These are phyloP conservation scores for Otus sunia DNA, from an alignment of 2,113 vertebrate species.

Conservation along the genomic window DNA sequence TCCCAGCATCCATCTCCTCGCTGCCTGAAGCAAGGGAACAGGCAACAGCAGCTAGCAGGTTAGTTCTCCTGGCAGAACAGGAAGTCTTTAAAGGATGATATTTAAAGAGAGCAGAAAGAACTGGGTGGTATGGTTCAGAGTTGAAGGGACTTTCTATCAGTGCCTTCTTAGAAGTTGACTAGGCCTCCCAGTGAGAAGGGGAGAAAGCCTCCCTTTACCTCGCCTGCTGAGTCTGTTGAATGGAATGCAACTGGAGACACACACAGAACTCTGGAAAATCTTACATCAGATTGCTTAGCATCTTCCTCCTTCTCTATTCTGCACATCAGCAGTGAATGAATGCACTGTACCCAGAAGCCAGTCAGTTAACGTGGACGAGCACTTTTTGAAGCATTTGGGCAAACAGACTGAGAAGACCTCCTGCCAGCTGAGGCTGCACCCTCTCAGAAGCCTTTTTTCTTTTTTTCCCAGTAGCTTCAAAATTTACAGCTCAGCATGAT, in stretches of 20 bases:
- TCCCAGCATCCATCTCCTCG: not conserved
- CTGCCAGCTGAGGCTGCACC: not conserved
- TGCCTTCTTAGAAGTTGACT: not conserved
- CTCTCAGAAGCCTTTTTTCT: too few relatives aligned
- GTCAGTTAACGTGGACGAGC: not conserved
- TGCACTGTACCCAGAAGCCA: accelerated
- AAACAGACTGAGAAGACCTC: accelerated
- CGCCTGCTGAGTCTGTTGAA: accelerated
- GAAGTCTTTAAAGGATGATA: not conserved
- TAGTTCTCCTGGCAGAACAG: not conserved
- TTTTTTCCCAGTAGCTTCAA: not conserved
- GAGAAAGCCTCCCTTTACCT: not conserved
- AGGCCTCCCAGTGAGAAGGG: not conserved
- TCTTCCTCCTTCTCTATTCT: not conserved
- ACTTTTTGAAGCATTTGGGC: not conserved
- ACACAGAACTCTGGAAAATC: not conserved
- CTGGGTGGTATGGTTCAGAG: too few relatives aligned
- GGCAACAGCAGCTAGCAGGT: not conserved
- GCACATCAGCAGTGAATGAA: not conserved
- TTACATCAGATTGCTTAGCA: not conserved
- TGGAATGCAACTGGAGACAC: accelerated
- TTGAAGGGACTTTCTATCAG: not conserved
- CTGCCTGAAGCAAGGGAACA: accelerated
- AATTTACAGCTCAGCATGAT: not conserved
- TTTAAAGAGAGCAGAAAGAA: not conserved